These are phyloP conservation scores for Anomalospiza imberbis DNA, from an alignment of 2,797 vertebrate species.

Conservation along the genomic window DNA sequence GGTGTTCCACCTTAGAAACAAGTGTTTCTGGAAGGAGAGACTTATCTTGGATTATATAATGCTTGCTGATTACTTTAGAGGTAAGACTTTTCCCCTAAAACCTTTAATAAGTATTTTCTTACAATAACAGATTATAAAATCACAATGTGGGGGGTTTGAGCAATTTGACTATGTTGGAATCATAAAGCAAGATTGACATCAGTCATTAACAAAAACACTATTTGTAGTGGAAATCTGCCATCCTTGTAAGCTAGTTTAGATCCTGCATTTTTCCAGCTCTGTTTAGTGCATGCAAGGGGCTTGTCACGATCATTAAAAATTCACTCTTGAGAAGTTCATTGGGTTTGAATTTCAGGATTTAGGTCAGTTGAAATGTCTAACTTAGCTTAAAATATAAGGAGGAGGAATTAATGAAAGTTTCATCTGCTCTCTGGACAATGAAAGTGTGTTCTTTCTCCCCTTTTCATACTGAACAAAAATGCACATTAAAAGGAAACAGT, in stretches of 20 bases:
- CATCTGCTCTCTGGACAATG: background rate
- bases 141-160: background rate
- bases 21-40: background rate
- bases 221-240: background rate
- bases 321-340: background rate
- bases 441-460: background rate
- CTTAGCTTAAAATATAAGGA: background rate
- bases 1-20: background rate
- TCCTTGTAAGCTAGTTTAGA: background rate
- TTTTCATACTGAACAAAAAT: background rate
- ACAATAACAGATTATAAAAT: background rate
- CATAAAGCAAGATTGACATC: background rate
- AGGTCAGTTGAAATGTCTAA: background rate
- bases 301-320: background rate
- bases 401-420: background rate
- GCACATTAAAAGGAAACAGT: background rate
- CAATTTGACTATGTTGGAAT: background rate
- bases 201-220: background rate
- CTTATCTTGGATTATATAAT: background rate
- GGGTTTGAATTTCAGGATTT: background rate
- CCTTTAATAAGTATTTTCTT: background rate
- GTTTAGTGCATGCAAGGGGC: background rate
- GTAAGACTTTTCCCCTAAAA: background rate
- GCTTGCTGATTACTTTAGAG: background rate
- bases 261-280: background rate